Conservation (phyloP, 2,113 vertebrate species). For the Melanotaenia duboulayi region DNA sequence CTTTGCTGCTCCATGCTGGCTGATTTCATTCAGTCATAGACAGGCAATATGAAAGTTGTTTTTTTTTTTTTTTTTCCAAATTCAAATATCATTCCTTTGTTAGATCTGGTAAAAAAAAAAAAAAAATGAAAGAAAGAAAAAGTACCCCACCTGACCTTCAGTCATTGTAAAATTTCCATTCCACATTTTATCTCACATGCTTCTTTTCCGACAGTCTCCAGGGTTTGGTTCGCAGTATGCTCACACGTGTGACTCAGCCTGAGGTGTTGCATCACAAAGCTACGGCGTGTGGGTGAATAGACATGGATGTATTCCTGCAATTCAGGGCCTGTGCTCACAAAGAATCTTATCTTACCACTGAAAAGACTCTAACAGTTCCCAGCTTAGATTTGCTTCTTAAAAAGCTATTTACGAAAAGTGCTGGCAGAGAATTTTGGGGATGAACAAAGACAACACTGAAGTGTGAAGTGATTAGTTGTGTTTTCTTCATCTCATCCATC, state of each 20-base stretch:
- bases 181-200: conserved; percentile 53
- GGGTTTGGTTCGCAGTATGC: conserved; percentile 39
- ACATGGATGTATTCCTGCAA: conserved; percentile 19
- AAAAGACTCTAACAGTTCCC: conserved; percentile 1
- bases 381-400: background rate
- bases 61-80: conserved; percentile 37
- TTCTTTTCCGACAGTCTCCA: conserved; percentile 39
- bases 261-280: conserved; percentile 68
- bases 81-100: conserved; percentile 29
- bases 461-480: background rate
- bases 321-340: conserved; percentile 3
- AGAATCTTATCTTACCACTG: conserved; percentile 6
- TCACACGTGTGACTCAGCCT: conserved; percentile 62
- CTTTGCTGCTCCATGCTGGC: conserved; percentile 31
- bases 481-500: background rate
- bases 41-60: conserved; percentile 27
- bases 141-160: conserved; percentile 33
- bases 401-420: background rate
- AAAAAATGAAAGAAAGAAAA: conserved; percentile 17
- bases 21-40: conserved; percentile 37
- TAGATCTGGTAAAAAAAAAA: conserved; percentile 31
- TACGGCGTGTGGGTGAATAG: conserved; percentile 23
- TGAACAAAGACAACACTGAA: background rate
- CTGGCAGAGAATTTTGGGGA: background rate
- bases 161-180: conserved; percentile 61